A percentile compares a stretch with the other conserved stretches of the same genome.
Evolutionary conservation across 2,888 invertebrate genomes (phyloP).

Genomic region (Nasonovia ribisnigri): DNA sequence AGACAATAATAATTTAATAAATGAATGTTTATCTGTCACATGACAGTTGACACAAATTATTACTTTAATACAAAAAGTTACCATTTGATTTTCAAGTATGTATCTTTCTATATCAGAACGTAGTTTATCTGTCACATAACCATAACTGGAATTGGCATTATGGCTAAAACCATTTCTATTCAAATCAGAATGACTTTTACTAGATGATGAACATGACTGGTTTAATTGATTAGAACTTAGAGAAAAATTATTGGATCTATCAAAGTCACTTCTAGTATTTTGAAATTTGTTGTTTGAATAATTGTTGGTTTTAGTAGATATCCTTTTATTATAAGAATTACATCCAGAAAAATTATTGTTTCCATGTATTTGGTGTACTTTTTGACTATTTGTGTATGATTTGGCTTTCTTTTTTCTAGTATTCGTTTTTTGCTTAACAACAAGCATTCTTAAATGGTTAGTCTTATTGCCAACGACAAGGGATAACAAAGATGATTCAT

Average conservation of each 20-base stretch:
- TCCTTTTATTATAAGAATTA: background rate
- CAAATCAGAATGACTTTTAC: background rate
- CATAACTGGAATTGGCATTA: background rate
- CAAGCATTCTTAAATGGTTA: constrained; percentile 23
- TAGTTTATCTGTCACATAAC: background rate
- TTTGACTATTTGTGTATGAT: background rate
- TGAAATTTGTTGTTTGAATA: background rate
- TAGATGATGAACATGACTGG: background rate
- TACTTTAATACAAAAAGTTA: background rate
- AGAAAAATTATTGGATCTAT: background rate
- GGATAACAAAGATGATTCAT: background rate
- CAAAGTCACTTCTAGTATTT: background rate
- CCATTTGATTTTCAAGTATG: constrained; percentile 39
- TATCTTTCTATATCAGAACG: background rate
- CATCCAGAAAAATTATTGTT: background rate
- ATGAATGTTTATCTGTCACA: background rate
- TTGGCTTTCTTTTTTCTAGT: background rate
- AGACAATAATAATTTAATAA: background rate
- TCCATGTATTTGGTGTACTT: background rate
- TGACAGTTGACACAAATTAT: background rate
- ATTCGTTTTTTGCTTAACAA: constrained; percentile 36
- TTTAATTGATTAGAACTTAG: background rate
- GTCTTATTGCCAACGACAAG: constrained; percentile 12
- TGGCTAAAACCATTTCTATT: background rate
- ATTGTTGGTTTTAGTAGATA: background rate